Evolutionary conservation across 2,888 invertebrate species (phyloP).

Genomic region (Steromphala cineraria): DNA sequence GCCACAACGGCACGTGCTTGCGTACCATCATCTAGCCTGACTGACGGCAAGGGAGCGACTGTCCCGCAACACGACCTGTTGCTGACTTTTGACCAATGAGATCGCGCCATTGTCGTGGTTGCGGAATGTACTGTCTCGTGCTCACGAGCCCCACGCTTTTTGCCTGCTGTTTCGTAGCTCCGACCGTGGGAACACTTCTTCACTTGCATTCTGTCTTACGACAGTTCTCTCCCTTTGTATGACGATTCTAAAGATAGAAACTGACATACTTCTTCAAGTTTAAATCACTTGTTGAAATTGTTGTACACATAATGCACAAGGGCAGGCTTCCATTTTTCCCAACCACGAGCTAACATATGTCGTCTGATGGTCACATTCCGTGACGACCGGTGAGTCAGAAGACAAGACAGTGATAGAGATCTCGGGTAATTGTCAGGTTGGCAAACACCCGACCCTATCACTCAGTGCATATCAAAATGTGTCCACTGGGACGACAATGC

Average conservation of each 20-base stretch:
- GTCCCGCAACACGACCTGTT: conserved; percentile 14
- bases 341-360: conserved; percentile 12
- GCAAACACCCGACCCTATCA: too few relatives aligned
- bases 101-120: background rate
- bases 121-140: conserved; percentile 2
- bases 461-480: too few relatives aligned
- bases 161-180: background rate
- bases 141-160: conserved; percentile 13
- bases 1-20: conserved; percentile 18
- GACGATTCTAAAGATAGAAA: background rate
- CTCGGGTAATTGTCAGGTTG: too few relatives aligned
- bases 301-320: conserved; percentile 2
- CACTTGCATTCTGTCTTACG: background rate
- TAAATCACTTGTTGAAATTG: conserved; percentile 12
- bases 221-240: background rate
- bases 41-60: conserved; percentile 16
- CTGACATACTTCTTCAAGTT: background rate
- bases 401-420: background rate
- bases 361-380: background rate
- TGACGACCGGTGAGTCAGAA: background rate
- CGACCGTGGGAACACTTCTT: conserved; percentile 20
- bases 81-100: conserved; percentile 24
- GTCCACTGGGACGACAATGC: too few relatives aligned
- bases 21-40: background rate
- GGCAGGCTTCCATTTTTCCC: background rate